A percentile compares a stretch with the other conserved stretches of the same genome.
Evolutionary conservation across 2,888 invertebrate genomes (phyloP).

Genomic region (Rotaria socialis): DNA sequence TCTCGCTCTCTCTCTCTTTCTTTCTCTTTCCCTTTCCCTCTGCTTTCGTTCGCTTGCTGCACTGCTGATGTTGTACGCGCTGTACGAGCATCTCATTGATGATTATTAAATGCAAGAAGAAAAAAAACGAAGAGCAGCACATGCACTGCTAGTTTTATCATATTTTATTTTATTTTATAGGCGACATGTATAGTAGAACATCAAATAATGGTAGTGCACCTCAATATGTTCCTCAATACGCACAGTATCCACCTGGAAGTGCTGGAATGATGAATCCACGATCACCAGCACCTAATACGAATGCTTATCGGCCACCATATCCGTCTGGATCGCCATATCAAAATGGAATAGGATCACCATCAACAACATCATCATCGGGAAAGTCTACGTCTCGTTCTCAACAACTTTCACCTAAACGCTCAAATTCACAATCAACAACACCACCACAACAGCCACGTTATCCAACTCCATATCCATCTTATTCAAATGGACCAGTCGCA

Average conservation of each 20-base stretch:
- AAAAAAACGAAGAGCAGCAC: neutral
- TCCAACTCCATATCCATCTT: neutral
- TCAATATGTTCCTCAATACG: neutral
- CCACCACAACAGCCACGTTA: conserved; percentile 10
- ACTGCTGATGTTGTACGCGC: neutral
- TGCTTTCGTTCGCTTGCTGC: neutral
- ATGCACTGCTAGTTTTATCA: neutral
- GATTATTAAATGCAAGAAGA: neutral
- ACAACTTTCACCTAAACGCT: conserved; percentile 8
- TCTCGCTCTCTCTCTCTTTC: neutral
- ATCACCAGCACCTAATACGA: neutral
- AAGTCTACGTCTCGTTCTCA: neutral
- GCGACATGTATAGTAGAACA: conserved; percentile 1
- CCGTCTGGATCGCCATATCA: neutral
- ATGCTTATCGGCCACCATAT: conserved; percentile 7
- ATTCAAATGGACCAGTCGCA: conserved; percentile 17
- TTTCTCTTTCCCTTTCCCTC: neutral
- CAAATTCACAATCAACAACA: conserved; percentile 11
- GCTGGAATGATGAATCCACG: neutral
- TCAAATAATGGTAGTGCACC: neutral
- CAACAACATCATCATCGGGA: neutral
- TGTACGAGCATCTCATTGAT: conserved; percentile 17
- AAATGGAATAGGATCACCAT: neutral
- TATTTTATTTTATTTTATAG: neutral
- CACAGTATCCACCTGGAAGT: neutral